These are phyloP conservation scores for Thripadectes ignobilis DNA, from an alignment of 2,797 vertebrate species.

Conservation along the genomic window DNA sequence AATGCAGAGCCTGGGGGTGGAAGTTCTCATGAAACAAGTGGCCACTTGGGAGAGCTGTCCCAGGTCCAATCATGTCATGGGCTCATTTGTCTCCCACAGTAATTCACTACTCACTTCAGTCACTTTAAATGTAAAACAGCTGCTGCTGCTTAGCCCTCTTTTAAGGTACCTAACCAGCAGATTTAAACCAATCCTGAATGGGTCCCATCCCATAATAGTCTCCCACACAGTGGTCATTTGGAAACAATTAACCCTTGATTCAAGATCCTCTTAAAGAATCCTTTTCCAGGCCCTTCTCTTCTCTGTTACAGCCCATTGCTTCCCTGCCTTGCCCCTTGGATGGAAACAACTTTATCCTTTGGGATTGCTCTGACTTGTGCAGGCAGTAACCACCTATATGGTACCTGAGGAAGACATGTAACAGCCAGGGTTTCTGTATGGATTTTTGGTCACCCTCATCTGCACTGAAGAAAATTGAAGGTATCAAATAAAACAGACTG, in stretches of 20 bases:
- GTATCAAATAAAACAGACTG: neutral
- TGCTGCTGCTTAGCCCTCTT: constrained; percentile 41
- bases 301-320: neutral
- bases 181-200: constrained; percentile 39
- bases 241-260: constrained; percentile 65
- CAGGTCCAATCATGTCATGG: constrained; percentile 60
- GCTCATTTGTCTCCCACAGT: constrained; percentile 62
- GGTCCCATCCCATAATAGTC: constrained; percentile 40
- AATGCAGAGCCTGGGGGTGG: constrained; percentile 20
- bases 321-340: neutral
- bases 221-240: constrained; percentile 56
- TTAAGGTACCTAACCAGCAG: constrained; percentile 57
- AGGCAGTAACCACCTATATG: neutral
- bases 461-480: neutral
- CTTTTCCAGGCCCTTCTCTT: neutral
- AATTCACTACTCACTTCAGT: constrained; percentile 50
- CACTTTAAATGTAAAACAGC: constrained; percentile 67
- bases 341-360: neutral
- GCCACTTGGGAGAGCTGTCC: constrained; percentile 64
- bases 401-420: neutral
- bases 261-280: constrained; percentile 41
- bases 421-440: neutral
- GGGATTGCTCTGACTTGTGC: neutral
- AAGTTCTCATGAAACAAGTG: constrained; percentile 70
- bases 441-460: neutral